A percentile compares a stretch with the other conserved stretches of the same genome.
Evolutionary conservation across 2,888 invertebrate genomes (phyloP).

Genomic region (Caenorhabditis sinica): DNA sequence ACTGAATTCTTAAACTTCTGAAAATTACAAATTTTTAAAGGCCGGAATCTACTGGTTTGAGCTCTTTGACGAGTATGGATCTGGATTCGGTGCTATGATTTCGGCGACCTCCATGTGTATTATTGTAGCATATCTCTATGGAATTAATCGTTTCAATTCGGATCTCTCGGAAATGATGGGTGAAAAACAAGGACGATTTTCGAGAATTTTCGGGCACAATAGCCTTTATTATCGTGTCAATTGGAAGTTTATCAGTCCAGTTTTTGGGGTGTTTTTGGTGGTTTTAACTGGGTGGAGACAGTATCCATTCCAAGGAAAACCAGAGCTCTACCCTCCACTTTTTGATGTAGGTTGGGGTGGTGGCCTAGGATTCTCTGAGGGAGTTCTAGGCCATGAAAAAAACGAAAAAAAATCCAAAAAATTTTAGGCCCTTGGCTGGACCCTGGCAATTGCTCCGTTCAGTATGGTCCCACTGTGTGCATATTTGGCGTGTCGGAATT

Average conservation of each 20-base stretch:
- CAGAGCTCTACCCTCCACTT: conserved; percentile 26
- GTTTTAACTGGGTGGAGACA: conserved; percentile 11
- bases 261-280: conserved; percentile 32
- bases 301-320: conserved; percentile 31
- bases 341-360: conserved; percentile 55
- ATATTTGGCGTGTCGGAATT: not conserved
- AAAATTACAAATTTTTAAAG: conserved; percentile 10
- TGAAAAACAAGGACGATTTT: not conserved
- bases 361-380: not conserved
- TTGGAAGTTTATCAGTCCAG: conserved; percentile 50
- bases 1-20: not conserved
- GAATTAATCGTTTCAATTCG: conserved; percentile 12
- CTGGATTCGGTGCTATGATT: conserved; percentile 48
- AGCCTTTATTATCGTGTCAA: conserved; percentile 34
- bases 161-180: conserved; percentile 45
- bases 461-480: conserved; percentile 32
- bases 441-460: conserved; percentile 17
- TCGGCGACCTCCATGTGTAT: conserved; percentile 28
- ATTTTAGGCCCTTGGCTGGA: conserved; percentile 31
- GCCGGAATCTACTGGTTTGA: conserved; percentile 61
- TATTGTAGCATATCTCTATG: conserved; percentile 32
- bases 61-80: conserved; percentile 51
- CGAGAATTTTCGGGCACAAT: conserved; percentile 14
- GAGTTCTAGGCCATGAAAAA: not conserved
- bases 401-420: not conserved